phyloP scores from a whole-genome alignment of 1,140 invertebrate species.

The Drosophila nasuta region DNA sequence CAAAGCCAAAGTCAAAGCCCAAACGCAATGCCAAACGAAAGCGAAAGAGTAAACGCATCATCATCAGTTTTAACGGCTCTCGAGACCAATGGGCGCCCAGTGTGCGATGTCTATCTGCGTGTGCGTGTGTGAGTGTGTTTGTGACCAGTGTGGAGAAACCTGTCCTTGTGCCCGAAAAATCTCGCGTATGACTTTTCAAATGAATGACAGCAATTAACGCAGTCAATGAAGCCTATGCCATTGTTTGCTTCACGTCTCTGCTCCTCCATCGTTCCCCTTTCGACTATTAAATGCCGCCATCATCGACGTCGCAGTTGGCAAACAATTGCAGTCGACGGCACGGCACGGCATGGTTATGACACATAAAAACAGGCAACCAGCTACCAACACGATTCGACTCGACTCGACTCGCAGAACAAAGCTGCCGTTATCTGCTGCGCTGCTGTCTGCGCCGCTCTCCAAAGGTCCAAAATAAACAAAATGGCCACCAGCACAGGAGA shows the following conservation, averaged over 20 bases:
- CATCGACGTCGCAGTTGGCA: slow-evolving; percentile 16
- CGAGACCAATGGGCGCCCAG: slow-evolving; percentile 18
- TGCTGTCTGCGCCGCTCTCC: slow-evolving; percentile 40
- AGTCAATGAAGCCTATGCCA: slow-evolving; percentile 75
- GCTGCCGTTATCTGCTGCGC: slow-evolving; percentile 39
- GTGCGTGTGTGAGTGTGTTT: not conserved
- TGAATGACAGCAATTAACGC: slow-evolving; percentile 83
- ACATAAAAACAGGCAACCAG: slow-evolving; percentile 66
- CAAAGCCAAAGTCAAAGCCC: not conserved
- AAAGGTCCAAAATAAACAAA: slow-evolving; percentile 66
- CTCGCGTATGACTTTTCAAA: slow-evolving; percentile 77
- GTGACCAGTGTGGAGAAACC: not conserved
- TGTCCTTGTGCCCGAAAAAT: slow-evolving; percentile 47
- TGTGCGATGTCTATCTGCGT: not conserved
- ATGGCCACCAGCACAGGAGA: slow-evolving; percentile 19
- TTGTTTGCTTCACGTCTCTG: slow-evolving; percentile 59
- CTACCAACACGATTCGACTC: slow-evolving; percentile 7
- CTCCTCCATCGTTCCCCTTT: slow-evolving; percentile 19
- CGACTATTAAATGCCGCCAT: slow-evolving; percentile 71
- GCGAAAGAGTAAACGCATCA: slow-evolving; percentile 74
- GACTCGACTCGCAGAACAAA: slow-evolving; percentile 21
- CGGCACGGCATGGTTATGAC: slow-evolving; percentile 60
- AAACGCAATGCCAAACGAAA: slow-evolving; percentile 41
- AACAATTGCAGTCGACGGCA: slow-evolving; percentile 28
- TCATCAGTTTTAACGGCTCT: slow-evolving; percentile 75